phyloP scores from a whole-genome alignment of 2,797 vertebrate species.

The Hemibagrus guttatus region DNA sequence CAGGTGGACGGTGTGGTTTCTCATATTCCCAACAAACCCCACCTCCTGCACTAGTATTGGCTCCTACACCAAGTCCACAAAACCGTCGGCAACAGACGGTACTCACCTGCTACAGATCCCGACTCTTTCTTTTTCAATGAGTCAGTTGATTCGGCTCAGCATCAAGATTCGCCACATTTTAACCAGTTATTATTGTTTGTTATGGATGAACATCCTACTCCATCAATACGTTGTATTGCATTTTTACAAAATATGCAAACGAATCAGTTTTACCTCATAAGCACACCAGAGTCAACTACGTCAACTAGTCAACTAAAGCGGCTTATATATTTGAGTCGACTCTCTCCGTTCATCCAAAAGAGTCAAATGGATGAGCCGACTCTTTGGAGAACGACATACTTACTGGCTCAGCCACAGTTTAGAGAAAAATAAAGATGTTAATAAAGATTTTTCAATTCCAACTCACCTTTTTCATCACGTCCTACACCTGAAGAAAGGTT shows the following conservation, averaged over 20 bases:
- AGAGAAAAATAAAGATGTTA: not conserved
- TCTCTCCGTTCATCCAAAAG: not conserved
- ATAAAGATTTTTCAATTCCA: not conserved
- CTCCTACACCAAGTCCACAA: not conserved
- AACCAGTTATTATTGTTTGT: too few species aligned
- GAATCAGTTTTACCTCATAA: too few species aligned
- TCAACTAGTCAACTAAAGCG: not conserved
- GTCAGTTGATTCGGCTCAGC: not conserved
- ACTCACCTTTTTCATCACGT: not conserved
- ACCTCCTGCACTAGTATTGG: constrained; percentile 8
- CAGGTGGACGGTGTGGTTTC: not conserved
- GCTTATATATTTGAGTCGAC: not conserved
- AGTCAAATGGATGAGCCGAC: not conserved
- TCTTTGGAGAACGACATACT: not conserved
- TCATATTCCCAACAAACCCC: constrained; percentile 3
- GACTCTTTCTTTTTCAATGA: not conserved
- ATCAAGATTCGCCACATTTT: not conserved
- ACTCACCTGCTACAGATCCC: not conserved
- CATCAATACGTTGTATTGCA: not conserved
- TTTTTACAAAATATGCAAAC: not conserved
- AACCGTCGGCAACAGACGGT: not conserved
- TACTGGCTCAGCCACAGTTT: not conserved
- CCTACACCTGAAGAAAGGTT: not conserved
- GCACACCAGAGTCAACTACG: not conserved
- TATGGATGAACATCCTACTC: too few species aligned